Base-by-base conservation (phyloP, 2,888 invertebrate genomes). In the Dasypolia templi region DNA sequence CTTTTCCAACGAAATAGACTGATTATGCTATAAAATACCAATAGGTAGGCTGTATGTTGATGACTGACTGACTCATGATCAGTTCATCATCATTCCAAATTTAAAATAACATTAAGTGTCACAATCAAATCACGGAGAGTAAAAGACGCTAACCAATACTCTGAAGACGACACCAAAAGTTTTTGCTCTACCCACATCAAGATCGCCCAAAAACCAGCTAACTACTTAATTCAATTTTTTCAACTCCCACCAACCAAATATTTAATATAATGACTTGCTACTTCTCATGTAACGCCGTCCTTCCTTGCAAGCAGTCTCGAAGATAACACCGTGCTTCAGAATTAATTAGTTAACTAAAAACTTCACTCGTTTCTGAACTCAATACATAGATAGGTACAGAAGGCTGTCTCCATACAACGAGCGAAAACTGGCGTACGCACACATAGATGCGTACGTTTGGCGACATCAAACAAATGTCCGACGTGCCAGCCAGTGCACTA, bases 341-440 rank as follows among this genome's bases (percentile, higher is more conserved):
- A 93, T 93, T 93, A 93, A 93, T 93, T 93, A 92, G 90, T 87
- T 88, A 90, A 92, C 92, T 93, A 91, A 92, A 92, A 93, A 93
- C 92, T 93, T 93, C 89, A 87, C 90, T 90, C 92, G 87, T 92
- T 92, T 73, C 72, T 55, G 42, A 59, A 70, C 49, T 19, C 42
- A 42, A 6, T 19, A 49, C 19, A 42, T 49, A 55, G 17, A 29
- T 19, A 14, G 0, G 0, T n/a, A 11, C 59, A 76, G 75, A 76
- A 76, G 75, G 32, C 49, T 5, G 0, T 9, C 14, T 55, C 14
- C 6, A 1, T 7, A 7, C 19, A 44, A 4, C 9, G 17, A 19
- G 1, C 0, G 17, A 32, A 65, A 26, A 32, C 17, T 6, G 2
- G 9, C 12, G 26, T 29, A 63, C 12, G 3, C 22, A 56, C 0